Evolutionary conservation across 1,140 invertebrate genomes (phyloP), one percentile per base, ranked within the genome.

Genomic region (Panagrolaimus sp.): DNA sequence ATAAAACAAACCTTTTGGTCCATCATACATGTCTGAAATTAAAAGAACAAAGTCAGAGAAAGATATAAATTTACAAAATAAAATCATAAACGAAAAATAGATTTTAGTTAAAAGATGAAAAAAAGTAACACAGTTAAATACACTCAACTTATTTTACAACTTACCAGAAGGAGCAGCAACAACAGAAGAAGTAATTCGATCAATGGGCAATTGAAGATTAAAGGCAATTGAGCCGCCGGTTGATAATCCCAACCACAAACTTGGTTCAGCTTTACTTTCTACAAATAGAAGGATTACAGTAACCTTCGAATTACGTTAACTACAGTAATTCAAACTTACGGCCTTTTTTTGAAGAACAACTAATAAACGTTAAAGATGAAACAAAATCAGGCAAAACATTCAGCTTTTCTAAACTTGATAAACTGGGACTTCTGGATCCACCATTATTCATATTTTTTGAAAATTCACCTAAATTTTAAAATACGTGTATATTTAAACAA

Each of bases 191-290:
- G 66, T 70, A 38, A 82, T 63, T 23, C 80, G 65, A 70, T 82
- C 73, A 46, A 61, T 38, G 3, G 80, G 80, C 47, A 82, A 62
- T 4, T 78, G 57, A n/a, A 82, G 68, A 57, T 79, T 78, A 20
- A 82, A 75, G 9, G 79, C 76, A 43, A 82, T 65, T 7, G 31
- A 63, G 25, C 73, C 66, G 44, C 80, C 80, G 8, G 53, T 68
- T 4, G 81, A 80, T 14, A 73, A 82, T 16, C 80, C 80, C 23
- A 82, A 47, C 80, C 80, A 82, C 0, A 82, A 65, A 47, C 72
- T 76, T 43, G 81, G 75, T 23, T 67, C 70, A 13, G 65, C 51
- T 72, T 79, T 77, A 7, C 74, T 53, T 23, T 70, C 80, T 81
- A 64, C 31, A 78, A 71, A 0, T 1, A 31, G 3, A 48, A 45